Conservation (phyloP, 2,113 vertebrate genomes). For the Scatophagus argus region DNA sequence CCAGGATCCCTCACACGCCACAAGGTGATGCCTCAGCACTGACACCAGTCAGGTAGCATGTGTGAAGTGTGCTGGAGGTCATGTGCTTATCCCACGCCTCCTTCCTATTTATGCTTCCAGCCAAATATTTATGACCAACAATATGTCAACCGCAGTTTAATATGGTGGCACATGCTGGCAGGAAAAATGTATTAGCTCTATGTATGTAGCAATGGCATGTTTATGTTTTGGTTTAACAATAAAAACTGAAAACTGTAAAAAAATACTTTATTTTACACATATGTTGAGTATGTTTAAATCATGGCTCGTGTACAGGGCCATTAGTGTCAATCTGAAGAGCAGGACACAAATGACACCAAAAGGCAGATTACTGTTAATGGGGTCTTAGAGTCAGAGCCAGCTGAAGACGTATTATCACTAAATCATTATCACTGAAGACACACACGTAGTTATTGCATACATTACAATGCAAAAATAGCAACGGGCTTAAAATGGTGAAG, state of each 20-base stretch:
- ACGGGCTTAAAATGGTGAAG: slow-evolving; percentile 6
- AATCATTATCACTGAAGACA: slow-evolving; percentile 41
- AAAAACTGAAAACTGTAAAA: neutral
- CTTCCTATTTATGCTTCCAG: slow-evolving; percentile 22
- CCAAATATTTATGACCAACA: slow-evolving; percentile 27
- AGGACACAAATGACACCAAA: slow-evolving; percentile 24
- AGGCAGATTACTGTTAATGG: slow-evolving; percentile 39
- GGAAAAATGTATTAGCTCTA: neutral
- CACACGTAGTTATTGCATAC: neutral
- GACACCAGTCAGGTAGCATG: slow-evolving; percentile 23
- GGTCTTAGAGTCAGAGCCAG: slow-evolving; percentile 16
- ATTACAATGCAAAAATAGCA: slow-evolving; percentile 2
- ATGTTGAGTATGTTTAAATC: neutral
- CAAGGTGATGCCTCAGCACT: slow-evolving; percentile 29
- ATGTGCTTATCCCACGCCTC: slow-evolving; percentile 23
- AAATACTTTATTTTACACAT: neutral
- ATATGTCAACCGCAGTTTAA: slow-evolving; percentile 6
- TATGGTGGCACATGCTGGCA: neutral
- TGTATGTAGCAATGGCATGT: neutral
- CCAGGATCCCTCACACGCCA: slow-evolving; percentile 20
- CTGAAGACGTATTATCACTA: slow-evolving; percentile 20
- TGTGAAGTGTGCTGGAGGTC: slow-evolving; percentile 39
- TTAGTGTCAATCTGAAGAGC: slow-evolving; percentile 13
- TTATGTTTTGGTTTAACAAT: neutral
- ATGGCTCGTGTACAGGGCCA: slow-evolving; percentile 9